Evolutionary conservation across 2,888 invertebrate genomes (phyloP).

Genomic region (Brachyptera putata): DNA sequence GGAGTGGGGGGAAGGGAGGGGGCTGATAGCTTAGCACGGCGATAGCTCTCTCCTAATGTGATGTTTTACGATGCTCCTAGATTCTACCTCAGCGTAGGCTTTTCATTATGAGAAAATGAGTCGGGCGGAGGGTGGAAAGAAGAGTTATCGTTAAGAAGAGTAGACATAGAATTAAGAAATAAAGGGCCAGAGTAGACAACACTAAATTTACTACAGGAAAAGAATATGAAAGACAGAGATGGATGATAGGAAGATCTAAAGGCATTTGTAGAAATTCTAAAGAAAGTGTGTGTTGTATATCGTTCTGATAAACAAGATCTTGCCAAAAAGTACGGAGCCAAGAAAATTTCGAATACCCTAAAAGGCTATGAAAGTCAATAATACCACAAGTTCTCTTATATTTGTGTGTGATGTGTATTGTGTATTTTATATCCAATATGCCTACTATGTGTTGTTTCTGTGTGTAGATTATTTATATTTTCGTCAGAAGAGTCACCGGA

Average conservation of each 20-base stretch:
- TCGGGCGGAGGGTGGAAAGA: slow-evolving; percentile 4
- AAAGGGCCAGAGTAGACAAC: slow-evolving; percentile 11
- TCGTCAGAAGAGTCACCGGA: too few relatives aligned
- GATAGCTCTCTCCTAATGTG: slow-evolving; percentile 12
- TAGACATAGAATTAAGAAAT: slow-evolving; percentile 18
- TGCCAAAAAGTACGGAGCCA: not conserved
- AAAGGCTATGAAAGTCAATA: not conserved
- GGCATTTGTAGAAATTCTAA: not conserved
- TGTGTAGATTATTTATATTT: not conserved
- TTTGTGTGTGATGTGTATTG: slow-evolving; percentile 4
- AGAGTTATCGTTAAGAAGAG: slow-evolving; percentile 18
- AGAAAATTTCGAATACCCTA: not conserved
- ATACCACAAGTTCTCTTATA: slow-evolving; percentile 3
- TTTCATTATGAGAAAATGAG: slow-evolving; percentile 18
- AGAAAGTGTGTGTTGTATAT: slow-evolving; percentile 2
- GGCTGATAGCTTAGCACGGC: too few relatives aligned
- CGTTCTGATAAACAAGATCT: not conserved
- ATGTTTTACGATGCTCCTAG: slow-evolving; percentile 8
- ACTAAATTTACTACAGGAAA: slow-evolving; percentile 11
- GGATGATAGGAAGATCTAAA: slow-evolving; percentile 1
- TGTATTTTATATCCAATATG: too few relatives aligned
- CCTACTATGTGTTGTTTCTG: too few relatives aligned
- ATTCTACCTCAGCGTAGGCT: slow-evolving; percentile 3
- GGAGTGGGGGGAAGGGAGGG: too few relatives aligned
- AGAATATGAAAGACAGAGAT: slow-evolving; percentile 12